A percentile compares a stretch with the other conserved stretches of the same genome.
These are phyloP conservation scores for Sapayoa aenigma DNA, from an alignment of 2,113 vertebrate genomes.

Conservation along the genomic window DNA sequence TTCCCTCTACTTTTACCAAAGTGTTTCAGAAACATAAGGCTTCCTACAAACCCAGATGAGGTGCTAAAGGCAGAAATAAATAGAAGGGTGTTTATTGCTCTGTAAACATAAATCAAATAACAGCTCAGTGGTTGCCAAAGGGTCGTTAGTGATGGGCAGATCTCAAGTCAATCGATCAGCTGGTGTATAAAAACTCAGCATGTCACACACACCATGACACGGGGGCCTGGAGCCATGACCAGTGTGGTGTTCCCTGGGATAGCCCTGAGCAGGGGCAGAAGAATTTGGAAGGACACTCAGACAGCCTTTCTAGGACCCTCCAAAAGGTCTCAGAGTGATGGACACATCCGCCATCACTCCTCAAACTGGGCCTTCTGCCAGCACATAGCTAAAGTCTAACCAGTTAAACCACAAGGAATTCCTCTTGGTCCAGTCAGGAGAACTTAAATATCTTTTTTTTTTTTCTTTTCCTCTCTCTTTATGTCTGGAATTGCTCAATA, in stretches of 20 bases:
- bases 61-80: not conserved
- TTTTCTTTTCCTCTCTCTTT: no score
- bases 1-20: not conserved
- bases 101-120: not conserved
- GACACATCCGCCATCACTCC: not conserved
- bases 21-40: not conserved
- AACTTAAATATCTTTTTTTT: not conserved
- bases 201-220: accelerated
- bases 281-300: not conserved
- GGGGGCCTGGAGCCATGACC: not conserved
- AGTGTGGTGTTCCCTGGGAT: accelerated
- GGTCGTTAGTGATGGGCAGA: not conserved
- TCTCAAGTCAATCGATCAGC: accelerated
- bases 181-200: accelerated
- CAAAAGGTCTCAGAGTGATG: not conserved
- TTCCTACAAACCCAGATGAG: not conserved
- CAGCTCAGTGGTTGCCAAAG: not conserved
- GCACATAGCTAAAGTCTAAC: not conserved
- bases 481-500: not conserved
- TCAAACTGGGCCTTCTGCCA: not conserved
- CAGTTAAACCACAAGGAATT: slow-evolving; percentile 24
- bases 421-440: not conserved
- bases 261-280: not conserved
- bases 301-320: not conserved
- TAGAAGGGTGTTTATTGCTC: not conserved